These are phyloP conservation scores for Pteropus alecto DNA, from an alignment of 2,113 vertebrate species.

Conservation along the genomic window DNA sequence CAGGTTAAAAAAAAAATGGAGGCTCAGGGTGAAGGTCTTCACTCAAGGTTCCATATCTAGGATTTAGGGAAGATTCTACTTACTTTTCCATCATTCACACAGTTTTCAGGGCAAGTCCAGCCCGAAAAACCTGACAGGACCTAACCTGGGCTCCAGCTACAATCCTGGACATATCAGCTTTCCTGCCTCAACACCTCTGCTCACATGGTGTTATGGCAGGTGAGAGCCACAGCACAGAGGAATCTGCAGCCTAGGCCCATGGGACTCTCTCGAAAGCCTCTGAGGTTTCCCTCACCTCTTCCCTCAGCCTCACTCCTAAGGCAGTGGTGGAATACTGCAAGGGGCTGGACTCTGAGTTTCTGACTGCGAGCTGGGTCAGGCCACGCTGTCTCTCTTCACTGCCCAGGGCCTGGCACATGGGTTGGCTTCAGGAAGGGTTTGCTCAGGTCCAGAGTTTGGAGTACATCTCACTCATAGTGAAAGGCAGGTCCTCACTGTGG, in stretches of 20 bases:
- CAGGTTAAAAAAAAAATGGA: neutral
- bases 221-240: neutral
- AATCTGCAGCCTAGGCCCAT: neutral
- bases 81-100: neutral
- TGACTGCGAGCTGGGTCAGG: neutral
- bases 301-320: neutral
- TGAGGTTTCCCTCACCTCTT: neutral
- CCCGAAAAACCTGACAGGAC: neutral
- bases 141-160: no score
- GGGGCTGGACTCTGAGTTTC: neutral
- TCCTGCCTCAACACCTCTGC: neutral
- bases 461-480: neutral
- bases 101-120: neutral
- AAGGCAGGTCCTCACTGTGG: neutral
- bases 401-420: neutral
- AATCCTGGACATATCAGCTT: fast-evolving
- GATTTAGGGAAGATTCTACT: neutral
- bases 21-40: neutral
- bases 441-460: neutral
- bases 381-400: neutral
- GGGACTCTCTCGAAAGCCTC: neutral
- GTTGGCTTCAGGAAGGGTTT: neutral
- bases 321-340: neutral
- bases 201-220: neutral
- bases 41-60: neutral